Base-by-base conservation (phyloP, 2,113 vertebrate genomes). In the Larimichthys polyactis region DNA sequence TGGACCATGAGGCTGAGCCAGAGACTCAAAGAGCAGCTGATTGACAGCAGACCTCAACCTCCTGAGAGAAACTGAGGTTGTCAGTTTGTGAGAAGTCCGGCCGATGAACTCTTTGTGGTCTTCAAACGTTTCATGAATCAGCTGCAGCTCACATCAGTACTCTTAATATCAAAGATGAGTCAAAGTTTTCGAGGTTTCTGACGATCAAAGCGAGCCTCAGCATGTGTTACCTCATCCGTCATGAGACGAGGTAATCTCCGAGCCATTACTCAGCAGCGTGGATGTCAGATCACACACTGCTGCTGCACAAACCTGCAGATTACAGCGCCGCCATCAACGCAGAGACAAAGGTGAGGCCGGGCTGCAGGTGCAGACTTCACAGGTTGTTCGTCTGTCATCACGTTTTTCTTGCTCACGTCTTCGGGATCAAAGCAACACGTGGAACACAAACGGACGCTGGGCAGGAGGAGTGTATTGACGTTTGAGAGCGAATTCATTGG, bases 181-280 rank as follows among this genome's bases (percentile, higher is more conserved):
- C 12, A 14, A 10, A 11, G 36, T 19, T 22, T 36, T 4, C 7
- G 29, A 62, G 55, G 11, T 12, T 44, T 11, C 43, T 2, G 11
- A 12, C 43, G 11, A 12, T 10, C 43, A 44, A 12, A 44, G 60
- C 63, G 16, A 55, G 82, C 70, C 64, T 48, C 58, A 19, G 54
- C 83, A 62, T 1, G 73, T 59, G 29, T 74, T 9, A 60, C 67
- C 74, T 84, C 79, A 68, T 78, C 82, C 72, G 57, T 70, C 75
- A 81, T 27, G 14, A 57, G 59, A 60, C 57, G 22, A 69, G 78
- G 29, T 81, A 48, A 85, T 85, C 83, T 90, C 70, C 10, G 46
- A 71, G 79, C 72, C 79, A 79, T 89, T 85, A 88, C 87, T 88
- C 90, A 84, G 81, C 78, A 64, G 78, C 81, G 63, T 14, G 19